These are phyloP conservation scores for Mythimna pallens DNA, from an alignment of 2,888 invertebrate genomes.

Conservation along the genomic window DNA sequence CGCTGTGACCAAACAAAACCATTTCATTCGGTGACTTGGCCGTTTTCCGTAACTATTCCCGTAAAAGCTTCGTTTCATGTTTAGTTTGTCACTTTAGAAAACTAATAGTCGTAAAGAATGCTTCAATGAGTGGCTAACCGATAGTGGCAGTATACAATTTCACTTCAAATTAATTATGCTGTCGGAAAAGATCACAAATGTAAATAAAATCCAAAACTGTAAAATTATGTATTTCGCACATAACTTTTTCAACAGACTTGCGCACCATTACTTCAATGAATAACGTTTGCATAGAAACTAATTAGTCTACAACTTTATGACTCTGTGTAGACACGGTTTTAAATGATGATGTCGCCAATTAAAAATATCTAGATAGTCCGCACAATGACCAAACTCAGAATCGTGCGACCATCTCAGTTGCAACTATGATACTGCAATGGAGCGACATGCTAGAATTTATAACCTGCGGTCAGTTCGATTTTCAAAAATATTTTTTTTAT, in stretches of 20 bases:
- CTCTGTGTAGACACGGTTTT: conserved; percentile 49
- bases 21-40: conserved; percentile 1
- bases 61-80: conserved; percentile 1
- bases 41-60: conserved; percentile 11
- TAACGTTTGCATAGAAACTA: conserved; percentile 46
- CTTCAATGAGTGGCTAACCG: background rate
- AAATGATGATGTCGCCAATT: conserved; percentile 57
- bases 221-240: conserved; percentile 19
- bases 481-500: conserved; percentile 53
- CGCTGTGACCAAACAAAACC: background rate
- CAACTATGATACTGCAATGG: conserved; percentile 88
- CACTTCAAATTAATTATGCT: conserved; percentile 10
- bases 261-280: conserved; percentile 31
- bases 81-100: conserved; percentile 10
- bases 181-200: background rate
- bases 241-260: conserved; percentile 20
- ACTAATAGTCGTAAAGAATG: background rate
- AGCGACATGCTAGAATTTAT: conserved; percentile 88
- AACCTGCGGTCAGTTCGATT: conserved; percentile 84
- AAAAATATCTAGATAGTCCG: conserved; percentile 80
- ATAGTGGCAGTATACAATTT: background rate
- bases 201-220: background rate
- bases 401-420: conserved; percentile 84
- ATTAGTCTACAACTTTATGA: conserved; percentile 45
- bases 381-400: conserved; percentile 78